These are phyloP conservation scores for Drosophila punjabiensis DNA, from an alignment of 1,140 invertebrate species.

Conservation along the genomic window DNA sequence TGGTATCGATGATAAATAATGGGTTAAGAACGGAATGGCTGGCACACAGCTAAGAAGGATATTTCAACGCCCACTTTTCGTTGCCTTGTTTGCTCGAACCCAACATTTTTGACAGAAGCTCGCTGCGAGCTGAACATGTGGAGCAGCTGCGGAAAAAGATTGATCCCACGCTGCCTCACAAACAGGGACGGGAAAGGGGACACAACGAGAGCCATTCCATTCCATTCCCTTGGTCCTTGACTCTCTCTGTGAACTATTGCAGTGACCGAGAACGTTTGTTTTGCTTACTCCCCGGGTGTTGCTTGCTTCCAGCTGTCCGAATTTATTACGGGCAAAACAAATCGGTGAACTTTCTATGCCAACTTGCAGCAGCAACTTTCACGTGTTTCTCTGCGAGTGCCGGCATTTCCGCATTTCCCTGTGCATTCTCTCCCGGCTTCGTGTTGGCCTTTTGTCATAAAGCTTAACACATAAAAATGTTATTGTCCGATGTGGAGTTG, in stretches of 20 bases:
- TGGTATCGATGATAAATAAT: conserved; percentile 1
- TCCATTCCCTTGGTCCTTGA: conserved; percentile 62
- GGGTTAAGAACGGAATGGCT: conserved; percentile 21
- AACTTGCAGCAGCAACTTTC: conserved; percentile 60
- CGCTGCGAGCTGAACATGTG: conserved; percentile 36
- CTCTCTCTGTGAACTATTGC: conserved; percentile 58
- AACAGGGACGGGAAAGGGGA: background rate
- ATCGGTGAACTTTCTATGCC: conserved; percentile 60
- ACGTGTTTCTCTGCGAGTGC: conserved; percentile 18
- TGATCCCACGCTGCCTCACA: conserved; percentile 55
- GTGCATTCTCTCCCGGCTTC: conserved; percentile 22
- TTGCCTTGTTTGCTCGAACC: conserved; percentile 38
- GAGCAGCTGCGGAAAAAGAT: conserved; percentile 70
- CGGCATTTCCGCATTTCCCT: conserved; percentile 25
- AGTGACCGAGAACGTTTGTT: conserved; percentile 65
- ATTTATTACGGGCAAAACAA: conserved; percentile 69
- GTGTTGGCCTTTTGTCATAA: conserved; percentile 77
- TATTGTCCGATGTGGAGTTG: conserved; percentile 79
- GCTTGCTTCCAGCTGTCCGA: conserved; percentile 76
- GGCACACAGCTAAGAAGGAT: conserved; percentile 18
- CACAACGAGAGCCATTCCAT: conserved; percentile 23
- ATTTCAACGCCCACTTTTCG: conserved; percentile 39
- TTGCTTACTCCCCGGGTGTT: conserved; percentile 79
- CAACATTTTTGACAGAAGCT: conserved; percentile 72
- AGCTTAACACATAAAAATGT: conserved; percentile 84